These are phyloP conservation scores for Procavia capensis DNA, from an alignment of 2,113 vertebrate genomes.

Conservation along the genomic window DNA sequence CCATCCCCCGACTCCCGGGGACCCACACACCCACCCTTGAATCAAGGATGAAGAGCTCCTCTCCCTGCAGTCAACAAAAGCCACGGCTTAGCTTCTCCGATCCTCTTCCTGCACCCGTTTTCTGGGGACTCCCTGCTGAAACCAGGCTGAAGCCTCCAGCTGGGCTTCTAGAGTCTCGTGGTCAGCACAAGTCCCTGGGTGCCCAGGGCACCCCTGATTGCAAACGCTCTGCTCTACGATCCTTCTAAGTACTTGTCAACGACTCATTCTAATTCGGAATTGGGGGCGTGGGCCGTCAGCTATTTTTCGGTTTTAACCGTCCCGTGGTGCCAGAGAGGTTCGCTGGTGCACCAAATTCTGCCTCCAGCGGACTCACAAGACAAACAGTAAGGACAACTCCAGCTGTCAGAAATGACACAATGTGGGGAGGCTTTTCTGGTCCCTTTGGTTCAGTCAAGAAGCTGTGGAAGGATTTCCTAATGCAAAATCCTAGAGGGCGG, in stretches of 20 bases:
- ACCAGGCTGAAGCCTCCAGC: neutral
- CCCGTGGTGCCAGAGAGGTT: neutral
- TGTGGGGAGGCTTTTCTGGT: accelerated
- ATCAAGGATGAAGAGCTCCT: neutral
- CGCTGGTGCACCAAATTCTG: neutral
- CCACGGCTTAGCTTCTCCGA: neutral
- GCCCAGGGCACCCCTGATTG: neutral
- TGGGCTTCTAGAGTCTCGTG: accelerated
- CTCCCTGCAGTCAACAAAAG: neutral
- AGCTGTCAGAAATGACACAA: neutral
- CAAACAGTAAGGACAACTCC: neutral
- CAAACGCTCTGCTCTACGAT: neutral
- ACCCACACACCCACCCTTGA: neutral
- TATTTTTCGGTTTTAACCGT: neutral
- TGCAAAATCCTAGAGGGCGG: neutral
- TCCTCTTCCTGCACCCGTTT: too few species aligned
- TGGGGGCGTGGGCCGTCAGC: neutral
- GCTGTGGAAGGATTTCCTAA: neutral
- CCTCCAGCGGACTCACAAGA: neutral
- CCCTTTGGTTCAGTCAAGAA: neutral
- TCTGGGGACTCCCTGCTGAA: neutral
- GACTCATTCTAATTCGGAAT: neutral
- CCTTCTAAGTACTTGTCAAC: neutral
- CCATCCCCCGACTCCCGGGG: too few species aligned
- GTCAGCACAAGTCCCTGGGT: neutral